Percentiles rank a stretch among this genome's conserved stretches.
Conservation (phyloP, 92 coral and sea anemone species). For the Porites evermanni region DNA sequence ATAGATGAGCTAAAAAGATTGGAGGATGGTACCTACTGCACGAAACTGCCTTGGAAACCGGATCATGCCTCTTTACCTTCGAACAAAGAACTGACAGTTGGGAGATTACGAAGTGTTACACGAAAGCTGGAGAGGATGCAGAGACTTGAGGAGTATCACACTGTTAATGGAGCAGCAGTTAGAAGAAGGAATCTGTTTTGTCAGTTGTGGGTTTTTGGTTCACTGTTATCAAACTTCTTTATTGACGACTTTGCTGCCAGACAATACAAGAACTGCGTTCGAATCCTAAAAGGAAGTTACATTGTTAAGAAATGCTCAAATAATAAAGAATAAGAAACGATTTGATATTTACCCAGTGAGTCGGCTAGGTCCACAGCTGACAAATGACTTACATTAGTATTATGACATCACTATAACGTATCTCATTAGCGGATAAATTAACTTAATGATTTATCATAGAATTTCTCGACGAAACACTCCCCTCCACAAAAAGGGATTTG, state of each 20-base stretch:
- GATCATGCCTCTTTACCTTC: no score
- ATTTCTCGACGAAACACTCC: constrained; percentile 18
- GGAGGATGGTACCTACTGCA: no score
- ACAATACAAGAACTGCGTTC: not conserved
- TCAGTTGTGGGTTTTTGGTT: not conserved
- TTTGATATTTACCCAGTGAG: not conserved
- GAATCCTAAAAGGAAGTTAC: constrained; percentile 15
- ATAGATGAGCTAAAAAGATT: no score
- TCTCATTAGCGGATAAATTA: no score
- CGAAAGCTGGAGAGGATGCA: no score
- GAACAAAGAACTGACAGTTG: no score
- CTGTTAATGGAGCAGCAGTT: constrained; percentile 66
- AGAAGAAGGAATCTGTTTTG: not conserved
- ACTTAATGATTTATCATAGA: not conserved
- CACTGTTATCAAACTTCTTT: no score
- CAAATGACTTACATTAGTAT: constrained; percentile 19
- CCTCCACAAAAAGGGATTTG: no score
- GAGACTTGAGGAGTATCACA: constrained; percentile 52
- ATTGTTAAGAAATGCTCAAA: constrained; percentile 20
- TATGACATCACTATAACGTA: not conserved
- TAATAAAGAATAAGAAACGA: constrained; percentile 10
- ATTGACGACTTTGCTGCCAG: constrained; percentile 1
- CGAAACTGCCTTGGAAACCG: no score
- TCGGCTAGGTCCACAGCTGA: constrained; percentile 29
- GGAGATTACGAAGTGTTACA: no score